Evolutionary conservation across 2,797 vertebrate genomes (phyloP).

Genomic region (Acanthurus leucopareius): DNA sequence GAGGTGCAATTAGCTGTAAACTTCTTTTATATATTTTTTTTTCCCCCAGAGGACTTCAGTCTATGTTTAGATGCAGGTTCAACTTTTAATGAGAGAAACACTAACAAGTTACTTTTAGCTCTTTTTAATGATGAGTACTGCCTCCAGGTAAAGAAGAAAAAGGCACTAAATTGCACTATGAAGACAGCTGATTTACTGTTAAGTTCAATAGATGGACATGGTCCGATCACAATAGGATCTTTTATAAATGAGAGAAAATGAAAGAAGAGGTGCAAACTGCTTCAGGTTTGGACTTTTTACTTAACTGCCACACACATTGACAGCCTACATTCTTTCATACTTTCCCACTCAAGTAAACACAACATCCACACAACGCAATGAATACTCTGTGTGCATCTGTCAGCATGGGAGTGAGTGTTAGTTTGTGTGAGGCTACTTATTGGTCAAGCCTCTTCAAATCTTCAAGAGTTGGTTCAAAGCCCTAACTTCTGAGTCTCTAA

Average conservation of each 20-base stretch:
- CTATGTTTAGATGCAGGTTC: slow-evolving; percentile 53
- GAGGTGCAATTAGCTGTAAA: slow-evolving; percentile 36
- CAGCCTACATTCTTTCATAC: slow-evolving; percentile 14
- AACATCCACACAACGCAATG: background rate
- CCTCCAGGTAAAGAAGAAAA: background rate
- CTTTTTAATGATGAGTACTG: slow-evolving; percentile 30
- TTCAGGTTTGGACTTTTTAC: slow-evolving; percentile 1
- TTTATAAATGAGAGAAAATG: slow-evolving; percentile 21
- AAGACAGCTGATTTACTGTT: slow-evolving; percentile 23
- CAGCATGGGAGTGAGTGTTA: background rate
- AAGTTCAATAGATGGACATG: slow-evolving; percentile 14
- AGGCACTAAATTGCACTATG: background rate
- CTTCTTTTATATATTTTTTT: slow-evolving; percentile 6
- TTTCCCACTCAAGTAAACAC: slow-evolving; percentile 19
- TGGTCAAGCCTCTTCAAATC: background rate
- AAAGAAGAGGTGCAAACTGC: slow-evolving; percentile 10
- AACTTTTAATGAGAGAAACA: slow-evolving; percentile 35
- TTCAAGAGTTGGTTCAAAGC: background rate
- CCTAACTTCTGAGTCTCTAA: background rate
- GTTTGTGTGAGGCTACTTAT: background rate
- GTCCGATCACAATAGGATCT: slow-evolving; percentile 21
- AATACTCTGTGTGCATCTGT: background rate
- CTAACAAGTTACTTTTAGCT: slow-evolving; percentile 30
- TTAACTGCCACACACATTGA: background rate
- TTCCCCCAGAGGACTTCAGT: slow-evolving; percentile 4